Evolutionary conservation across 2,113 vertebrate genomes (phyloP).

Genomic region (Casuarius casuarius): DNA sequence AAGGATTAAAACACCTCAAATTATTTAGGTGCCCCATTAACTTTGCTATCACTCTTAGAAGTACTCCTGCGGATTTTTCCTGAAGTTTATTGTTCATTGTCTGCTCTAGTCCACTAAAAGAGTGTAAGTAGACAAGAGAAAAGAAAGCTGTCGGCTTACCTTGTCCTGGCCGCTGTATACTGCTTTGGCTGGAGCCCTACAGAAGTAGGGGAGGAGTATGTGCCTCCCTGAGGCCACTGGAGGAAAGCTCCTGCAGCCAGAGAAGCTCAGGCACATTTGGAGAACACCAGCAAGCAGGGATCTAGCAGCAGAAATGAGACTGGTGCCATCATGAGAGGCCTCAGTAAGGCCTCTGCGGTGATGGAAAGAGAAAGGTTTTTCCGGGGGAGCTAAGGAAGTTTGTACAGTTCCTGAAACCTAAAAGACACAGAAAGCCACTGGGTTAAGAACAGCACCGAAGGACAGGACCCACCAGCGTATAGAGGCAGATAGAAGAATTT

Average conservation of each 20-base stretch:
- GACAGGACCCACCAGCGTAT: neutral
- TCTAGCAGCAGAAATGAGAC: neutral
- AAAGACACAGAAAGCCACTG: neutral
- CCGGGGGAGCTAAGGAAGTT: neutral
- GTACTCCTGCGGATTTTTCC: neutral
- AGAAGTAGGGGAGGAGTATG: neutral
- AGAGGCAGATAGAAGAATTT: neutral
- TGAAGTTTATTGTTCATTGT: neutral
- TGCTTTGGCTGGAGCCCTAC: neutral
- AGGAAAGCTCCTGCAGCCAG: fast-evolving
- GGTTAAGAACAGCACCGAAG: neutral
- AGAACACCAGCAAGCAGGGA: neutral
- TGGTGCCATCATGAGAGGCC: neutral
- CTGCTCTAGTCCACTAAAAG: neutral
- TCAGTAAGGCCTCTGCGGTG: neutral
- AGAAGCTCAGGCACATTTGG: neutral
- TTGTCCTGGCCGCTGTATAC: neutral
- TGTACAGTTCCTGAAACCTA: neutral
- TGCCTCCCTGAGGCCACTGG: neutral
- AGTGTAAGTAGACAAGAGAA: neutral
- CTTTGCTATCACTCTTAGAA: neutral
- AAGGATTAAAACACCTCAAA: neutral
- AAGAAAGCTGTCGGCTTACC: neutral
- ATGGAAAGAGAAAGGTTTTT: neutral
- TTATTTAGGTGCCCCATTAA: neutral